Evolutionary conservation across 2,797 vertebrate genomes (phyloP).

Genomic region (Rousettus madagascariensis): DNA sequence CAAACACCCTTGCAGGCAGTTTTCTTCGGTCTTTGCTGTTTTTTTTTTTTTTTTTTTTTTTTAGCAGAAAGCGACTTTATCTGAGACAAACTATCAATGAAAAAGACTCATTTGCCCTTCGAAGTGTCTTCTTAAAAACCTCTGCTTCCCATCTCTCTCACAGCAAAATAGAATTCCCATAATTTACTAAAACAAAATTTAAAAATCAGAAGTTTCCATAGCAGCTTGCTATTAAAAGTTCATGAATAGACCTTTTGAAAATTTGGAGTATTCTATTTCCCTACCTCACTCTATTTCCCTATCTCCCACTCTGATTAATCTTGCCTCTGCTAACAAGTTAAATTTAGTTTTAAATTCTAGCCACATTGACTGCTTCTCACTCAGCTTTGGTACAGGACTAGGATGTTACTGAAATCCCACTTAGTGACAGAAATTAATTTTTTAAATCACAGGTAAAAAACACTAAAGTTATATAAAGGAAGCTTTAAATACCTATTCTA

Average conservation of each 20-base stretch:
- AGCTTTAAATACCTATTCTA: neutral
- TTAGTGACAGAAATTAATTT: neutral
- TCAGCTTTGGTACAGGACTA: neutral
- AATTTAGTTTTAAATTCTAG: constrained; percentile 27
- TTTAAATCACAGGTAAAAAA: neutral
- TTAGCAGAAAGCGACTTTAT: constrained; percentile 17
- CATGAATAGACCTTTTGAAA: constrained; percentile 31
- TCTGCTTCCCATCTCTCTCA: constrained; percentile 6
- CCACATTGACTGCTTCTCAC: neutral
- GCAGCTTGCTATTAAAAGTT: constrained; percentile 22
- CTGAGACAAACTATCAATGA: constrained; percentile 48
- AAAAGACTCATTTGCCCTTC: constrained; percentile 41
- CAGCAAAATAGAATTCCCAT: constrained; percentile 46
- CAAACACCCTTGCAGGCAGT: neutral
- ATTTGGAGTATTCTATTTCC: neutral
- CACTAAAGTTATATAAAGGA: neutral
- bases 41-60: neutral
- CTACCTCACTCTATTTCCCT: neutral
- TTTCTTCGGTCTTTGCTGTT: neutral
- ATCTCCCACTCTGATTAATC: constrained; percentile 1
- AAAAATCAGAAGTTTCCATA: constrained; percentile 51
- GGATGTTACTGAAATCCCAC: neutral
- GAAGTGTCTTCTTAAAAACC: constrained; percentile 16
- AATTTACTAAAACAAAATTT: neutral
- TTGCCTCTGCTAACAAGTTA: constrained; percentile 33